Evolutionary conservation across 2,113 vertebrate genomes (phyloP), one percentile per base, ranked within the genome.

Genomic region (Gracilinanus agilis): DNA sequence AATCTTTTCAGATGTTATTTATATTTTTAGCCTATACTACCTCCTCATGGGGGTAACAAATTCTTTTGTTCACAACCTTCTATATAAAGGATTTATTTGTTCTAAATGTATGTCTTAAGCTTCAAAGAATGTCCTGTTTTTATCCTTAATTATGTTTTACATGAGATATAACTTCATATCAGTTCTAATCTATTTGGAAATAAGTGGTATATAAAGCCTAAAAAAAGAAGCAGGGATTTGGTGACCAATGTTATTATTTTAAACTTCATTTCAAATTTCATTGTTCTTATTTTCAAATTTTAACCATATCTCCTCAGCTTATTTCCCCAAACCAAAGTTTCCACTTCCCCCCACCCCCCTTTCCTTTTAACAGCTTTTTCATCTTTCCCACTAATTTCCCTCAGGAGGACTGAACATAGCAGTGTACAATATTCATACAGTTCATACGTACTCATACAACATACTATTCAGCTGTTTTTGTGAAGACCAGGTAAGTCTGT

Each of bases 181-280:
- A 75, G 34, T 95, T 75, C 75, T 94, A 94, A 91, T 89, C 29
- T 67, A 92, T 94, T 91, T 21, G 90, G 53, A 94, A 92, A 83
- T 40, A 83, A 34, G 6, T 83, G 34, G 16, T 1, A 75, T n/a
- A 75, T 75, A 21, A 75, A 40, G 34, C 19, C n/a, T 95, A 92
- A 93, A 13, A n/a, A 27, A 44, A 95, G 53, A 93, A 90, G 54
- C 55, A 91, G 7, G 53, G 53, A 96, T 92, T 75, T 91, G 24
- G n/a, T 53, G 34, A 6, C 6, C 90, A 53, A 54, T 29, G 92
- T 29, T 12, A 3, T 94, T 95, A 94, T 93, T 92, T 89, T 89
- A 67, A 93, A 83, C n/a, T 13, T 29, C 8, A 91, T 23, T 55
- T 89, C 89, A 67, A 93, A 83, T 19, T 13, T 29, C 8, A 91